A percentile compares a stretch with the other conserved stretches of the same genome.
phyloP scores from a whole-genome alignment of 2,888 invertebrate species.

The Hirudinaria manillensis region DNA sequence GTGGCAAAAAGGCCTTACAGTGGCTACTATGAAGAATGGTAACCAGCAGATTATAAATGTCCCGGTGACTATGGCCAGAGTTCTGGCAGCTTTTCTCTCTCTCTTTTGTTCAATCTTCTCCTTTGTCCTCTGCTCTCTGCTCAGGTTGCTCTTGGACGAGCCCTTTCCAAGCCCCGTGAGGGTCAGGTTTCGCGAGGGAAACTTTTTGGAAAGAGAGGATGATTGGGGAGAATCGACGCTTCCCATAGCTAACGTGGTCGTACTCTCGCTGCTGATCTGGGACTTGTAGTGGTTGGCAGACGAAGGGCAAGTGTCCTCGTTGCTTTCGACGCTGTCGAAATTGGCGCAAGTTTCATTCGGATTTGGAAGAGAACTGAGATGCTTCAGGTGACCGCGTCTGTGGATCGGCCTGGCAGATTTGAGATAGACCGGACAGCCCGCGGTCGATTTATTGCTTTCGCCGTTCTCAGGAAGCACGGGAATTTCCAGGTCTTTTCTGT shows the following conservation, averaged over 20 bases:
- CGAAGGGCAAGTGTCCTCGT: neutral
- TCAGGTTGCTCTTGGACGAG: constrained; percentile 8
- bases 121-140: constrained; percentile 38
- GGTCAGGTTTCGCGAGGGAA: constrained; percentile 7
- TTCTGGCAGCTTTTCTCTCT: constrained; percentile 53
- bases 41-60: constrained; percentile 87
- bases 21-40: constrained; percentile 83
- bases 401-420: neutral
- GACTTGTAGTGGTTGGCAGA: neutral
- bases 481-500: neutral
- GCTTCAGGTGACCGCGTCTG: neutral
- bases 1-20: constrained; percentile 76
- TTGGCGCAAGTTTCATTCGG: neutral
- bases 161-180: constrained; percentile 2
- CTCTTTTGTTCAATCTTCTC: constrained; percentile 52
- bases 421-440: neutral
- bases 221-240: neutral
- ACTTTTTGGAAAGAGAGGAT: constrained; percentile 10
- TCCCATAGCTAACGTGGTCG: neutral
- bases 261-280: neutral
- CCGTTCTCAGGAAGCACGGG: constrained; percentile 6
- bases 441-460: neutral
- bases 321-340: neutral
- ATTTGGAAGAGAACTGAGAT: neutral
- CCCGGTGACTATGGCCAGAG: constrained; percentile 72